Evolutionary conservation across 2,797 vertebrate species (phyloP), one percentile per base, ranked within the genome.

Genomic region (Florisuga fusca): DNA sequence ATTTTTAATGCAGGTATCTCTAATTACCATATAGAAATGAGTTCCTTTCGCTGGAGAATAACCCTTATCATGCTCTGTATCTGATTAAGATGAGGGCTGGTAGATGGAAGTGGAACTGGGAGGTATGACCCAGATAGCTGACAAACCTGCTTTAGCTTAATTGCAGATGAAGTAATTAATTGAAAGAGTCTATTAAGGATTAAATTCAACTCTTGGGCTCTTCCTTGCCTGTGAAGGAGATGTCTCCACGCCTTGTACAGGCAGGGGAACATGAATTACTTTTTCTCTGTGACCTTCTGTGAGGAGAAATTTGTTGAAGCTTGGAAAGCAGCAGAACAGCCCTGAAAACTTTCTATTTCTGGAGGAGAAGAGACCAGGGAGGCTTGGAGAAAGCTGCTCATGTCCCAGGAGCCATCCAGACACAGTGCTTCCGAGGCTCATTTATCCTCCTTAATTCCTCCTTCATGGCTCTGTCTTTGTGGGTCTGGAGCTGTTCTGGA

Each of bases 131-230:
- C 38, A 67, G 36, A 36, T 7, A 81, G 43, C 16, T 67, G 57
- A 64, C 58, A 72, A 83, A 3, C 25, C 43, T 72, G 20, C 33
- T 77, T 84, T 55, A 91, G 58, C 22, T 41, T 83, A 85, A 91
- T 62, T 89, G 58, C 73, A 87, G 54, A 71, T 45, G 26, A 89
- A 84, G 51, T 51, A 64, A 92, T 83, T 93, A 75, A 87, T 19
- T 61, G 38, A 89, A 82, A 31, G 80, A 80, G 8, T 86, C 45
- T 46, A 29, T 46, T 45, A 73, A 34, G 25, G 69, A 55, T 84
- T 86, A 36, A 43, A 67, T 79, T 73, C 75, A 69, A 69, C 21
- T 5, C 31, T 31, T 63, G 16, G 48, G 34, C 51, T 58, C 69
- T 9, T 77, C 4, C 36, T 81, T 80, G n/a, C 22, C 53, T 79